Evolutionary conservation across 2,113 vertebrate genomes (phyloP).

Genomic region (Oryzias javanicus): DNA sequence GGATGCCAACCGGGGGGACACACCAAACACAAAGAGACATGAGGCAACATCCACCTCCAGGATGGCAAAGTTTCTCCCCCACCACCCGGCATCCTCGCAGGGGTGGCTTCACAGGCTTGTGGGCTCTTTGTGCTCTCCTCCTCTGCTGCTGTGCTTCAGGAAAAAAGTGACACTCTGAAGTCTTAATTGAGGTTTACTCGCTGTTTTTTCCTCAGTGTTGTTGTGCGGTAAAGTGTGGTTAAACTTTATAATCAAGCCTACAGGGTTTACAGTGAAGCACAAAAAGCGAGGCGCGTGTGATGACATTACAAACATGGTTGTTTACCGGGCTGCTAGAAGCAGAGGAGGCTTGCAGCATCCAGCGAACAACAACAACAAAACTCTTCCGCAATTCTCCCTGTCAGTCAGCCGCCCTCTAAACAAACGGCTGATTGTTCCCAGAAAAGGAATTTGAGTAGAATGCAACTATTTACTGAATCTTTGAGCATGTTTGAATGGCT

Average conservation of each 20-base stretch:
- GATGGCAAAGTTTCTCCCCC: slow-evolving; percentile 67
- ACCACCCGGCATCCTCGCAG: slow-evolving; percentile 53
- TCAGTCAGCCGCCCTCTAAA: slow-evolving; percentile 68
- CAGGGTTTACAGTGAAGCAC: slow-evolving; percentile 62
- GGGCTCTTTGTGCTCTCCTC: slow-evolving; percentile 67
- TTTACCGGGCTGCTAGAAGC: slow-evolving; percentile 59
- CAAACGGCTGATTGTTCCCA: slow-evolving; percentile 55
- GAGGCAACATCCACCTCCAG: slow-evolving; percentile 76
- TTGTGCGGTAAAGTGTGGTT: slow-evolving; percentile 67
- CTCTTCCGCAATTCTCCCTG: slow-evolving; percentile 47
- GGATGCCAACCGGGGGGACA: slow-evolving; percentile 61
- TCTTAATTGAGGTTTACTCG: slow-evolving; percentile 77
- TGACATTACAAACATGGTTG: slow-evolving; percentile 70
- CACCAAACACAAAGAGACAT: slow-evolving; percentile 70
- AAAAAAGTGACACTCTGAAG: slow-evolving; percentile 73
- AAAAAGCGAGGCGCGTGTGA: slow-evolving; percentile 47
- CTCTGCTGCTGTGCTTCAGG: slow-evolving; percentile 55
- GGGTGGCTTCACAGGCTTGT: slow-evolving; percentile 69
- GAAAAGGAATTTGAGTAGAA: slow-evolving; percentile 57
- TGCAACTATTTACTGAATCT: slow-evolving; percentile 68
- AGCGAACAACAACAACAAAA: slow-evolving; percentile 65
- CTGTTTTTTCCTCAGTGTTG: slow-evolving; percentile 56
- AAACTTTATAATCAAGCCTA: slow-evolving; percentile 78
- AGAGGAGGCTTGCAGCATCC: slow-evolving; percentile 40
- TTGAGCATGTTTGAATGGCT: slow-evolving; percentile 65